Base-by-base conservation (phyloP, 2,888 invertebrate genomes). In the Synergus laeviventris region DNA sequence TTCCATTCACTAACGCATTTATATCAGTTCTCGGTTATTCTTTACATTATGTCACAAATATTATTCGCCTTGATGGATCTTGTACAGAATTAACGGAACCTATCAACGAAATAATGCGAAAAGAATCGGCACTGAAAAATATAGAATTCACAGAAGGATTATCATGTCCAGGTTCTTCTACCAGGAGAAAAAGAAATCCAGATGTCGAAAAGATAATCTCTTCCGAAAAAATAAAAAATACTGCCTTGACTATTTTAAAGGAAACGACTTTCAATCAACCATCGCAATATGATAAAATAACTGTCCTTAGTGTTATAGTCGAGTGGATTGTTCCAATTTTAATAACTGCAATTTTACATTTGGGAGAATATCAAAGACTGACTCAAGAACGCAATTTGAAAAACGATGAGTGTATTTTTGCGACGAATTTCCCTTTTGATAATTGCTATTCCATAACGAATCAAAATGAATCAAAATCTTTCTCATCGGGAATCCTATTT, bases 251-350 rank as follows among this genome's bases (percentile, higher is more conserved):
- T 8, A 49, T 62, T 12, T 16, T 59, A 24, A 45, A 62, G n/a
- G 42, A 74, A 62, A 75, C 8, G 24, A 36, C 31, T 18, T 74
- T 74, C 16, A 42, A 61, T 5, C 38, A 59, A 64, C 4, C 45
- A 59, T 74, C n/a, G 12, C 60, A 60, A n/a, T 80, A 81, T 61
- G 81, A 75, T 39, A 81, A 74, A 74, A 62, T 85, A 9, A 81
- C 78, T 3, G 74, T 70, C 9, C 38, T 87, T 2, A 84, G 86
- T 76, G 66, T 90, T 21, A 42, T 82, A 4, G 79, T 81, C 59
- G 89, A 90, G 66, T 90, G 90, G 90, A 49, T 90, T 1, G n/a
- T 89, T n/a, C 87, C 88, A 3, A 75, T 86, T n/a, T 24, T 88
- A 38, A 77, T 87, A 31, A 82, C 82, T 0, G 82, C 78, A 38